Conservation (phyloP, 2,888 invertebrate species). For the Gastrophysa polygoni region DNA sequence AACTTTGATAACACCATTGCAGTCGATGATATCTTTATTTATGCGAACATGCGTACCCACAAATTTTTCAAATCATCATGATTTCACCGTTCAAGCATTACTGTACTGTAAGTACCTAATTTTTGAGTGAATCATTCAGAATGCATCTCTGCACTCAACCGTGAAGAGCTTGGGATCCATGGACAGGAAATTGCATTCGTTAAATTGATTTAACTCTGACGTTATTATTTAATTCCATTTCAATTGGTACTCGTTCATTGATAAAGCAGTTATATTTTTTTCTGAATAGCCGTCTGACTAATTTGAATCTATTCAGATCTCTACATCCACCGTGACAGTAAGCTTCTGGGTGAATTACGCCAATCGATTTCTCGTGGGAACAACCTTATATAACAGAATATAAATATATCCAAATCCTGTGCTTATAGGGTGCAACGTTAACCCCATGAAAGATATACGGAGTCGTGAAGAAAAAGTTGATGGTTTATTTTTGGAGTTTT, state of each 20-base stretch:
- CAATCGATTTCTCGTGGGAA: not conserved
- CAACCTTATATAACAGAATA: too few species aligned
- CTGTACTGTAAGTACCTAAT: too few species aligned
- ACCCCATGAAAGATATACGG: too few species aligned
- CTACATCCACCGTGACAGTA: not conserved
- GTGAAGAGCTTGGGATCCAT: constrained; percentile 21
- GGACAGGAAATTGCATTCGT: constrained; percentile 30
- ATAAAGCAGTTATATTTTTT: not conserved
- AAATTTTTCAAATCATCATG: too few species aligned
- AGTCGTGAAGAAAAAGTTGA: too few species aligned
- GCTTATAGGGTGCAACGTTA: too few species aligned
- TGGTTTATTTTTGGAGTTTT: too few species aligned
- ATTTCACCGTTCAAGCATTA: too few species aligned
- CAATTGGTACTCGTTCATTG: not conserved
- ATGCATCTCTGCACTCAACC: constrained; percentile 19
- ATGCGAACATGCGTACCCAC: too few species aligned
- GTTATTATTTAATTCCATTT: constrained; percentile 12
- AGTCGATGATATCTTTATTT: too few species aligned
- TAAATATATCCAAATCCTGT: too few species aligned
- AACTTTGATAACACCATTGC: too few species aligned
- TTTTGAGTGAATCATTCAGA: not conserved
- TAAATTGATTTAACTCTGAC: constrained; percentile 16
- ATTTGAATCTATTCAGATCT: not conserved
- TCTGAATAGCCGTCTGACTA: not conserved
- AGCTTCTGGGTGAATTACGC: not conserved